A percentile compares a stretch with the other conserved stretches of the same genome.
These are phyloP conservation scores for Tryphoninae sp. DNA, from an alignment of 2,888 invertebrate genomes.

Conservation along the genomic window DNA sequence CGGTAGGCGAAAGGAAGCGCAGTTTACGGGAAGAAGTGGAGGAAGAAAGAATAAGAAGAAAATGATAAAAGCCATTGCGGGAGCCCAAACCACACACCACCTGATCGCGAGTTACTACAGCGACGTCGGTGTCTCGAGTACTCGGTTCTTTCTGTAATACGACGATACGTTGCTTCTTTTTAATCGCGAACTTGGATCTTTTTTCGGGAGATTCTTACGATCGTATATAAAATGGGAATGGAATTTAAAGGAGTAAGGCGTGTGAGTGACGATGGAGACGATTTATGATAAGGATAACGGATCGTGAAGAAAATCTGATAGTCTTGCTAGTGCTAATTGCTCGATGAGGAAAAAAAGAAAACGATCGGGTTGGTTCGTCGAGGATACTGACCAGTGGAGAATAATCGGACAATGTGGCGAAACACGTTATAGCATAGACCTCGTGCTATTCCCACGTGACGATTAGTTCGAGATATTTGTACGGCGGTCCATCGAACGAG, in stretches of 20 bases:
- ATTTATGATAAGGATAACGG: conserved; percentile 43
- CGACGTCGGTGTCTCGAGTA: conserved; percentile 37
- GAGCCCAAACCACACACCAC: conserved; percentile 73
- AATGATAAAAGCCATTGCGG: conserved; percentile 53
- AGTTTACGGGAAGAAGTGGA: conserved; percentile 58
- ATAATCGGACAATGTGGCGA: conserved; percentile 36
- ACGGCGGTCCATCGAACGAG: conserved; percentile 68
- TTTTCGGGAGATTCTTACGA: not conserved
- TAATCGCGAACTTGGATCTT: not conserved
- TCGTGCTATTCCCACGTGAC: conserved; percentile 61
- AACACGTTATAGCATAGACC: conserved; percentile 36
- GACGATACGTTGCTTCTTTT: conserved; percentile 11
- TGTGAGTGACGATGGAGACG: conserved; percentile 12
- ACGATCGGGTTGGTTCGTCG: conserved; percentile 56
- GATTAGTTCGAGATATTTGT: conserved; percentile 67
- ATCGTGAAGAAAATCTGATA: conserved; percentile 5
- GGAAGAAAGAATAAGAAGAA: conserved; percentile 56
- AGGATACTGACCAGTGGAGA: conserved; percentile 54
- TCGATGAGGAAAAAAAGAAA: conserved; percentile 49
- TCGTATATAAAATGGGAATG: no score
- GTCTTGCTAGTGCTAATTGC: conserved; percentile 50
- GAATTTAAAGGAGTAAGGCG: no score
- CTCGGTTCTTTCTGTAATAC: conserved; percentile 40
- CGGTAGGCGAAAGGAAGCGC: conserved; percentile 68
- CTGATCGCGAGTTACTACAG: conserved; percentile 79